Evolutionary conservation across 2,113 vertebrate species (phyloP).

Genomic region (Stegastes partitus): DNA sequence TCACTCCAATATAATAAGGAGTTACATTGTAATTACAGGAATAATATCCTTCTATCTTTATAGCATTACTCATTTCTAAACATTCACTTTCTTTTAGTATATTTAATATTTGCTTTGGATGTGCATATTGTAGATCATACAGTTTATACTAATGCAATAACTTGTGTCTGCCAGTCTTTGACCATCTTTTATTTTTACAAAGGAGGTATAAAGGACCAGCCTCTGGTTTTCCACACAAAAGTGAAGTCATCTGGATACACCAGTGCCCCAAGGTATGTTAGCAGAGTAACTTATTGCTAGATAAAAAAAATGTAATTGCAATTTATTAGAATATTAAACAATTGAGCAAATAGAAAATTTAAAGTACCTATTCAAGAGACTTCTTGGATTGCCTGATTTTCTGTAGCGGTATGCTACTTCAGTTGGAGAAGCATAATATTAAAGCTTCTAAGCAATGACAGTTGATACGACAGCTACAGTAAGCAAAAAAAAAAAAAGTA

Average conservation of each 20-base stretch:
- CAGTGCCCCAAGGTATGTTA: conserved; percentile 83
- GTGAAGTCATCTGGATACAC: conserved; percentile 92
- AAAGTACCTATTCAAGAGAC: conserved; percentile 3
- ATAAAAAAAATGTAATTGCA: conserved; percentile 3
- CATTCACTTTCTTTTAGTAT: neutral
- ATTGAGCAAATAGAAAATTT: neutral
- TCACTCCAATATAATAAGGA: neutral
- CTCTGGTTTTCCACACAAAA: conserved; percentile 89
- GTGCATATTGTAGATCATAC: neutral
- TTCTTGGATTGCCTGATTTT: neutral
- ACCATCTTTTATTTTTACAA: conserved; percentile 35
- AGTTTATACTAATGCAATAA: neutral
- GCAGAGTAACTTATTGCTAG: neutral
- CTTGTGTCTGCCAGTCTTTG: conserved; percentile 12
- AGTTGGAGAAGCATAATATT: neutral
- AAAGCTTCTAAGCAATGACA: neutral
- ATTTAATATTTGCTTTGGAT: neutral
- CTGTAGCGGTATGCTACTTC: neutral
- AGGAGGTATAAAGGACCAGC: conserved; percentile 81
- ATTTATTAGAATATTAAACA: neutral
- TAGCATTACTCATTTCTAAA: neutral
- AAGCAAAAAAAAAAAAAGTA: too few relatives aligned
- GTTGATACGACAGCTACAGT: too few relatives aligned
- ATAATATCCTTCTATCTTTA: neutral
- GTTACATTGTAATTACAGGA: conserved; percentile 22